Evolutionary conservation across 2,888 invertebrate species (phyloP), one percentile per base, ranked within the genome.

Genomic region (Hoplodrina ambigua): DNA sequence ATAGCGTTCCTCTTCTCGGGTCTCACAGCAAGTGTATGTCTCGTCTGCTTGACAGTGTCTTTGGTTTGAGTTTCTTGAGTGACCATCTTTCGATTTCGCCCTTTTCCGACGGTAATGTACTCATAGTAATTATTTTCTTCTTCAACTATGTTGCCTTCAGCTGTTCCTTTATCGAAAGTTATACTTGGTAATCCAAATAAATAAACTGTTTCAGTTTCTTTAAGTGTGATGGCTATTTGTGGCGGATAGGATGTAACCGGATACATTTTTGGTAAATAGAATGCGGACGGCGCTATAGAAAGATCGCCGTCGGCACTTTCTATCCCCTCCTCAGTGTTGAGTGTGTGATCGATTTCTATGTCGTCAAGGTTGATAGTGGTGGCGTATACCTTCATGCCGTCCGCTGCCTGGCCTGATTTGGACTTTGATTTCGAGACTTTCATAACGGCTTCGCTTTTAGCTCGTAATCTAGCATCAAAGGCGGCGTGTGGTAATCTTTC

Each of bases 41-140:
- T 94, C 0, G 97, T 96, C 89, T 98, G 98, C 15, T 94, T 94
- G 8, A 97, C 92, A 41, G 94, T 90, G 55, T 93, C 94, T 46
- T 95, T 91, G 0, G 98, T 98, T 92, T 98, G 98, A 0, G 97
- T 97, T 89, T 97, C 98, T 11, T 97, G 96, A n/a, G 96, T 91
- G 0, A 97, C 93, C 82, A 96, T 96, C 88, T 97, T 97, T 10
- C 97, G 94, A 80, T 97, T 97, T 57, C 97, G 96, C 0, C 97
- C 97, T 83, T 96, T 97, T 0, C 97, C 97, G 0, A 96, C 93
- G 0, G 97, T 97, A 30, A 98, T 94, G 83, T 96, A 97, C 30
- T 97, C 96, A 85, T 98, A 98, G 62, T 92, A 94, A 72, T 96
- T 95, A 89, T 98, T 98, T 69, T 97, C 96, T 77, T 95, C 95